phyloP scores from a whole-genome alignment of 2,888 invertebrate genomes.

The Tinea trinotella region DNA sequence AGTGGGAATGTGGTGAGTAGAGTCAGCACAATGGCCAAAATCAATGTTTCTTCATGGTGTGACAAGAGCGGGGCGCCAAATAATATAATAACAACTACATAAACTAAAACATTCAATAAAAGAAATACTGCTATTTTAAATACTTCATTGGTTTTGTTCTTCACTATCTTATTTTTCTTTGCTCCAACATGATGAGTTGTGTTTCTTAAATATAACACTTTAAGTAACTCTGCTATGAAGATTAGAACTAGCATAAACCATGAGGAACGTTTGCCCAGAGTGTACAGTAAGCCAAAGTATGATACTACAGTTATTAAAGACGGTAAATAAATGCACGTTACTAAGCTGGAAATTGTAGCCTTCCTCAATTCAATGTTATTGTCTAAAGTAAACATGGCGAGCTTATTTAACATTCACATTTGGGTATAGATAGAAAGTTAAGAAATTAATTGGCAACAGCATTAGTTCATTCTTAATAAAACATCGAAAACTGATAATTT shows the following conservation, averaged over 20 bases:
- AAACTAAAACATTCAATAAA: conserved; percentile 58
- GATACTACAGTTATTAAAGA: conserved; percentile 70
- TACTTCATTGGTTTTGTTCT: conserved; percentile 57
- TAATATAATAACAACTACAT: conserved; percentile 74
- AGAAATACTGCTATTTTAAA: conserved; percentile 62
- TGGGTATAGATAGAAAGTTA: too few relatives aligned
- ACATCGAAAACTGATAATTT: too few relatives aligned
- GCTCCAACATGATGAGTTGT: conserved; percentile 42
- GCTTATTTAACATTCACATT: too few relatives aligned
- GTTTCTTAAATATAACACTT: conserved; percentile 53
- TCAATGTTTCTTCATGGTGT: conserved; percentile 77
- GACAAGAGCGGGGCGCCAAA: conserved; percentile 79
- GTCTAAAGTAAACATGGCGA: conserved; percentile 57
- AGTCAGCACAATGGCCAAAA: conserved; percentile 75
- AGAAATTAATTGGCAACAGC: too few relatives aligned
- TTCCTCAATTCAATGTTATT: conserved; percentile 53
- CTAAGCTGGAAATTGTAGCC: conserved; percentile 63
- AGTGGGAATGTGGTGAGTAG: conserved; percentile 75
- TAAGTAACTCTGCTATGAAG: conserved; percentile 68
- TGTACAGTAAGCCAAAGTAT: conserved; percentile 71
- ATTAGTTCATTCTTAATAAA: too few relatives aligned
- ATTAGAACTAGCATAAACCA: conserved; percentile 54
- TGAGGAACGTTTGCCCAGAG: conserved; percentile 71
- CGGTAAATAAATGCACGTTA: conserved; percentile 76
- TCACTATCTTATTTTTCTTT: conserved; percentile 50